phyloP scores from a whole-genome alignment of 2,888 invertebrate species.

The Nycteola revayana region DNA sequence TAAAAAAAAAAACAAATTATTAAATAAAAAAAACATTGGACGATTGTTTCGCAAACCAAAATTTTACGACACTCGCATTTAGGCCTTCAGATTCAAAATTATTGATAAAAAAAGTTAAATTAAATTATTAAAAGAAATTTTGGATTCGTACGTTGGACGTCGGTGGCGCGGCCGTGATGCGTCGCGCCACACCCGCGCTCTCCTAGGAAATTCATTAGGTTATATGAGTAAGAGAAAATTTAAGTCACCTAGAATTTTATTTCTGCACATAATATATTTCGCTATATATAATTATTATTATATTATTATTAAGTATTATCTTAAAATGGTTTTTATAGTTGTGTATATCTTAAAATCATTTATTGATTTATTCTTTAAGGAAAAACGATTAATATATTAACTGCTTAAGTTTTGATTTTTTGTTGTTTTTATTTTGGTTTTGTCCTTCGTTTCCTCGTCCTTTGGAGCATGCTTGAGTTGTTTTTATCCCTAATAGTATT shows the following conservation, averaged over 20 bases:
- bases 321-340: slow-evolving; percentile 82
- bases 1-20: slow-evolving; percentile 36
- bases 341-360: slow-evolving; percentile 82
- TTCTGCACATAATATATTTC: slow-evolving; percentile 83
- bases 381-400: slow-evolving; percentile 82
- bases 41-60: slow-evolving; percentile 81
- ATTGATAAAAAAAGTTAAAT: slow-evolving; percentile 78
- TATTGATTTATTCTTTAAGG: slow-evolving; percentile 81
- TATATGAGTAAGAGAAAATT: slow-evolving; percentile 80
- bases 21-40: slow-evolving; percentile 58
- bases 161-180: slow-evolving; percentile 46
- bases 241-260: slow-evolving; percentile 83
- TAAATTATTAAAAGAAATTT: slow-evolving; percentile 71
- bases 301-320: slow-evolving; percentile 82
- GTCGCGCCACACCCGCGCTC: slow-evolving; percentile 56
- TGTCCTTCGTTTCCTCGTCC: slow-evolving; percentile 57
- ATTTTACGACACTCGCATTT: slow-evolving; percentile 86
- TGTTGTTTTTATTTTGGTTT: slow-evolving; percentile 71
- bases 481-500: slow-evolving; percentile 46
- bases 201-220: slow-evolving; percentile 79
- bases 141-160: slow-evolving; percentile 75
- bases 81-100: slow-evolving; percentile 85
- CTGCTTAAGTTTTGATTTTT: slow-evolving; percentile 80
- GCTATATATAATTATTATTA: slow-evolving; percentile 82
- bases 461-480: slow-evolving; percentile 55